Percentiles rank a stretch among this genome's conserved stretches.
phyloP scores from a whole-genome alignment of 2,797 vertebrate genomes.

The Muscicapa striata region DNA sequence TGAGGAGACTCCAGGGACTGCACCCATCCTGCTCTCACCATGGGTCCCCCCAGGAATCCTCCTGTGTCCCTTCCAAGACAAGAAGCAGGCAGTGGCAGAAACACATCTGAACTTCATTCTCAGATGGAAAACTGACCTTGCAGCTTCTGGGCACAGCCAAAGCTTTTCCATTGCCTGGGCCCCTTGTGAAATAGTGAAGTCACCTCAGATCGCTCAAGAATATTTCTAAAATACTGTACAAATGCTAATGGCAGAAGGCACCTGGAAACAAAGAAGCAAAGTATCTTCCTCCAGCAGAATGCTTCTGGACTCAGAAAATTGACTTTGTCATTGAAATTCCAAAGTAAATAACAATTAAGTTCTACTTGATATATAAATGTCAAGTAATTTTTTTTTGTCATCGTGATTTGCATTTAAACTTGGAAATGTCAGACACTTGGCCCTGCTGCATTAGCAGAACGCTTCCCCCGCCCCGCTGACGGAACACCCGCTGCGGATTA shows the following conservation, averaged over 20 bases:
- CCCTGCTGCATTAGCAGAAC: neutral
- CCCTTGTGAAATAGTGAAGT: neutral
- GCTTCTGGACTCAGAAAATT: neutral
- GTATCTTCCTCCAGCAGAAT: neutral
- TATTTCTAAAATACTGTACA: neutral
- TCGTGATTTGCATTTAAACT: slow-evolving; percentile 21
- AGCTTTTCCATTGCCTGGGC: neutral
- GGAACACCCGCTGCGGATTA: slow-evolving; percentile 4
- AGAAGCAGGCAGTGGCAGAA: neutral
- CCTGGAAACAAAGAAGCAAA: neutral
- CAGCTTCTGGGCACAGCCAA: neutral
- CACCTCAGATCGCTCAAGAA: accelerated
- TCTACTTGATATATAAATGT: slow-evolving; percentile 41
- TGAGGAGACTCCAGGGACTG: neutral
- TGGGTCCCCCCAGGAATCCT: accelerated
- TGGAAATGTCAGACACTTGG: slow-evolving; percentile 27
- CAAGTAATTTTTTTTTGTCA: neutral
- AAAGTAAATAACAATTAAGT: slow-evolving; percentile 20
- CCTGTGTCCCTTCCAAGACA: accelerated
- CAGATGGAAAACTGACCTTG: neutral
- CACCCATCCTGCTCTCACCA: accelerated
- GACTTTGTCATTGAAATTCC: slow-evolving; percentile 14
- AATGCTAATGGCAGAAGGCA: neutral
- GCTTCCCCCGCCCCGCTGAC: neutral
- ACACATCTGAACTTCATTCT: accelerated